Conservation (phyloP, 2,113 vertebrate genomes). For the Seriola quinqueradiata region DNA sequence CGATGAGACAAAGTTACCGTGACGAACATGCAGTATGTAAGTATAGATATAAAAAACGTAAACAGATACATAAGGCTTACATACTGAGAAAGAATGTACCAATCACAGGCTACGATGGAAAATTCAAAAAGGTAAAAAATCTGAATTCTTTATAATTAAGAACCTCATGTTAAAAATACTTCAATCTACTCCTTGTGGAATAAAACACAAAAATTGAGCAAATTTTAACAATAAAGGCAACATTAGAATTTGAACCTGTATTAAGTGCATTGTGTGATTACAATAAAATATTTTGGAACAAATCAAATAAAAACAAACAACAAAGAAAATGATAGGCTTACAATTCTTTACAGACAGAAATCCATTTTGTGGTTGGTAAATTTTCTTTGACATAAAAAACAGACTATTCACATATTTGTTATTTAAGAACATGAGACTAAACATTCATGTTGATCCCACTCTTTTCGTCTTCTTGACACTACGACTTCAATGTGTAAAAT, state of each 20-base stretch:
- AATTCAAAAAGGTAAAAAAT: conserved; percentile 35
- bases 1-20: conserved; percentile 37
- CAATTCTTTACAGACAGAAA: conserved; percentile 34
- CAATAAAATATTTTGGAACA: conserved; percentile 53
- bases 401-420: conserved; percentile 7
- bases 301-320: conserved; percentile 39
- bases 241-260: conserved; percentile 57
- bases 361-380: conserved; percentile 15
- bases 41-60: conserved; percentile 73
- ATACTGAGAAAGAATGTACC: conserved; percentile 83
- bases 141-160: conserved; percentile 39
- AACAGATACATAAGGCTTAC: conserved; percentile 85
- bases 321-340: conserved; percentile 25
- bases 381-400: conserved; percentile 36
- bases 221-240: conserved; percentile 31
- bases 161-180: conserved; percentile 55
- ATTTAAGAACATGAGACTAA: conserved; percentile 22
- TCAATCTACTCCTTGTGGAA: conserved; percentile 43
- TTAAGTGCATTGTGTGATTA: conserved; percentile 75
- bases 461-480: conserved; percentile 21
- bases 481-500: conserved; percentile 58
- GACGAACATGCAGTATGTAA: conserved; percentile 61
- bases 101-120: conserved; percentile 56
- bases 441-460: conserved; percentile 12
- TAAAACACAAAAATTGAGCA: conserved; percentile 37